phyloP scores from a whole-genome alignment of 2,888 invertebrate genomes.

The Helleia helle region DNA sequence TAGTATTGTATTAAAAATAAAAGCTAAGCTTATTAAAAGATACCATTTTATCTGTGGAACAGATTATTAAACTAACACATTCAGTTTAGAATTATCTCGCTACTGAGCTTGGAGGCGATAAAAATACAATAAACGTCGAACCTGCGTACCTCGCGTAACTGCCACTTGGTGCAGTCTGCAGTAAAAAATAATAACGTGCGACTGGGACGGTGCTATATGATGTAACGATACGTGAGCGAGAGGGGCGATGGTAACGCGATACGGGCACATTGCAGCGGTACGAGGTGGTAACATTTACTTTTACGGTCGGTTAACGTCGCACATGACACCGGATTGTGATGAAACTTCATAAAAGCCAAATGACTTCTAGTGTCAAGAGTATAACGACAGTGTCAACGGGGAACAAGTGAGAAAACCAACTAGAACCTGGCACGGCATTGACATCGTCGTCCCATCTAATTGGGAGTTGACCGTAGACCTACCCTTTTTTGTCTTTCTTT shows the following conservation, averaged over 20 bases:
- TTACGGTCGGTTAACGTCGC: background rate
- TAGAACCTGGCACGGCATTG: no score
- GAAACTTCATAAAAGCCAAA: background rate
- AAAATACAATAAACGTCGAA: slow-evolving; percentile 1
- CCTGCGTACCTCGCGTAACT: slow-evolving; percentile 1
- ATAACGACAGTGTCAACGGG: no score
- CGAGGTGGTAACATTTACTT: slow-evolving; percentile 1
- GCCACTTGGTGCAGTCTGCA: slow-evolving; percentile 15
- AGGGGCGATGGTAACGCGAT: background rate
- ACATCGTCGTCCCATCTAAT: no score
- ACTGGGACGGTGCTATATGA: slow-evolving; percentile 10
- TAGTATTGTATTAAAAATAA: no score
- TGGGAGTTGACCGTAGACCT: no score
- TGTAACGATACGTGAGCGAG: background rate
- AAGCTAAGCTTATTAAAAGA: no score
- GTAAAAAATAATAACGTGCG: slow-evolving; percentile 21
- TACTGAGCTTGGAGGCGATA: background rate
- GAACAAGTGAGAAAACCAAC: no score
- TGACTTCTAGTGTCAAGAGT: background rate
- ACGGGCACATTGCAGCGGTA: slow-evolving; percentile 1
- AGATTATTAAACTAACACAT: no score
- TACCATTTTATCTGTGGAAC: no score
- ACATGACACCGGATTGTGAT: background rate
- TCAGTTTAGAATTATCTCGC: no score
- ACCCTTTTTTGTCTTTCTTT: no score